Percentiles rank a stretch among this genome's conserved stretches.
Evolutionary conservation across 2,888 invertebrate genomes (phyloP).

Genomic region (Agapostemon virescens): DNA sequence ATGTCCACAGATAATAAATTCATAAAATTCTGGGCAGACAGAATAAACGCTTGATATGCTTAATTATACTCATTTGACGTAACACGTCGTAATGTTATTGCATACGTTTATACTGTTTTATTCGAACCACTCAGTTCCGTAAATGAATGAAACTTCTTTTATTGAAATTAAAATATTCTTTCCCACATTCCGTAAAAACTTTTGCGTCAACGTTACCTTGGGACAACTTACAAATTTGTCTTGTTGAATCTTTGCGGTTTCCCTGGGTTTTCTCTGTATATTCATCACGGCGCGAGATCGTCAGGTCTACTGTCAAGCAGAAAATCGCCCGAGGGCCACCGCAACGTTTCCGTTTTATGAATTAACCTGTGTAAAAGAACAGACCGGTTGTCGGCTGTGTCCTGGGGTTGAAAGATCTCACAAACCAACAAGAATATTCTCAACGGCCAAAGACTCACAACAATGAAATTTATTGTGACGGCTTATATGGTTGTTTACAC

Average conservation of each 20-base stretch:
- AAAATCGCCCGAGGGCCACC: slow-evolving; percentile 50
- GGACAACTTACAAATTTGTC: slow-evolving; percentile 27
- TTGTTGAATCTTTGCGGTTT: slow-evolving; percentile 25
- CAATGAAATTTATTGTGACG: not conserved
- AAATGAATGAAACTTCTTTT: not conserved
- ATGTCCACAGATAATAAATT: not conserved
- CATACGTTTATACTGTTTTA: not conserved
- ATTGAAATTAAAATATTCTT: not conserved
- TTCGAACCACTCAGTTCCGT: not conserved
- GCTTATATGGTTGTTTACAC: not conserved
- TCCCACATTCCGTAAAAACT: not conserved
- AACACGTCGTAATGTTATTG: not conserved
- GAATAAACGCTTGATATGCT: not conserved
- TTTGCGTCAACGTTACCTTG: not conserved
- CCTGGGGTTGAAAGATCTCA: slow-evolving; percentile 25
- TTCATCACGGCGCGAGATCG: slow-evolving; percentile 52
- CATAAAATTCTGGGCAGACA: not conserved
- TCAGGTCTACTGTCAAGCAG: slow-evolving; percentile 47
- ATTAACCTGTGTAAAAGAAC: slow-evolving; percentile 38
- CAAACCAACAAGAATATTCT: not conserved
- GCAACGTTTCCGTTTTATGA: slow-evolving; percentile 46
- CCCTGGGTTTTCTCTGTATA: slow-evolving; percentile 28
- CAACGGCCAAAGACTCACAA: not conserved
- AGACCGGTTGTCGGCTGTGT: slow-evolving; percentile 19
- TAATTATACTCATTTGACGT: not conserved